A percentile compares a stretch with the other conserved stretches of the same genome.
These are phyloP conservation scores for Ctenochaetus hawaiiensis DNA, from an alignment of 2,797 vertebrate genomes.

Conservation along the genomic window DNA sequence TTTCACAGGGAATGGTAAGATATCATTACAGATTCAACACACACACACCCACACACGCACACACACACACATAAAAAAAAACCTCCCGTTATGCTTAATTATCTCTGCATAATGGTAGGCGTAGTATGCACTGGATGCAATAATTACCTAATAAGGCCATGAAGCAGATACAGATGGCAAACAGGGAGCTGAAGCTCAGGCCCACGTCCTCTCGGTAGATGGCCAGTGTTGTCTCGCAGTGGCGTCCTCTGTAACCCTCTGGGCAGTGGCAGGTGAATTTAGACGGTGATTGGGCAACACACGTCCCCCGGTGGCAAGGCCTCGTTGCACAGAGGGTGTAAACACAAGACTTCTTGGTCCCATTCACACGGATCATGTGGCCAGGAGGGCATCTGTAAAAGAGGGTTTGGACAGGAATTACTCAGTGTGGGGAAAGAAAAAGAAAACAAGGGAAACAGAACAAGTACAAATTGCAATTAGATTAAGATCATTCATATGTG, in stretches of 20 bases:
- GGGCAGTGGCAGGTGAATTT: slow-evolving; percentile 91
- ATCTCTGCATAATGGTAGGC: slow-evolving; percentile 65
- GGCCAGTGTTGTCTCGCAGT: slow-evolving; percentile 89
- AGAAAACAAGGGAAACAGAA: not conserved
- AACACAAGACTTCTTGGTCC: slow-evolving; percentile 87
- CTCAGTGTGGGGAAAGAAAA: not conserved
- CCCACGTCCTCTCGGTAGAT: slow-evolving; percentile 90
- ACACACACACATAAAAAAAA: too few relatives aligned
- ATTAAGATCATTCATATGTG: not conserved
- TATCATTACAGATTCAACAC: not conserved
- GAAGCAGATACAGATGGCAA: slow-evolving; percentile 93
- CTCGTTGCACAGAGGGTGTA: slow-evolving; percentile 88
- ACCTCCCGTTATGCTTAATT: not conserved
- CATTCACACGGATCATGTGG: slow-evolving; percentile 88
- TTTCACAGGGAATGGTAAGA: not conserved
- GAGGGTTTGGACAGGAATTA: not conserved
- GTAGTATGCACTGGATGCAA: slow-evolving; percentile 60
- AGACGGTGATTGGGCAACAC: slow-evolving; percentile 88
- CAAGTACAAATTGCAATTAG: not conserved
- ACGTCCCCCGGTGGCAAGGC: slow-evolving; percentile 91
- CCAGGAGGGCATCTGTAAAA: slow-evolving; percentile 88
- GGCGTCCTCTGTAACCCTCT: slow-evolving; percentile 87
- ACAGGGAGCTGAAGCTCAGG: slow-evolving; percentile 92
- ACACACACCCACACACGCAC: not conserved
- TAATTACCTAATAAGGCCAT: slow-evolving; percentile 91